phyloP scores from a whole-genome alignment of 2,888 invertebrate species.

The Isoperla grammatica region DNA sequence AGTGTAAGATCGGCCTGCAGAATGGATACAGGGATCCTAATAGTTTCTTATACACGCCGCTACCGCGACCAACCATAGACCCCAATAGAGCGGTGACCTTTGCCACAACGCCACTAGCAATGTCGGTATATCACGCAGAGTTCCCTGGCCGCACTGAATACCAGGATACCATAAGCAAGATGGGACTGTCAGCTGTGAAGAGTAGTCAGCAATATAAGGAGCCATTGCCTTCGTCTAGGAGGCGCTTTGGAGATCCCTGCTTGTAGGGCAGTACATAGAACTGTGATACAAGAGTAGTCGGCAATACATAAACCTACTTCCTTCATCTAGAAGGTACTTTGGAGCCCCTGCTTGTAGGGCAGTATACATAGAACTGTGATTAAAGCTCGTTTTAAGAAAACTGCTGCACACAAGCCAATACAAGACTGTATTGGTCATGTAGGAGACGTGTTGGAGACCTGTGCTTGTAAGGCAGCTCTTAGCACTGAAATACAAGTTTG shows the following conservation, averaged over 20 bases:
- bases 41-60: constrained; percentile 51
- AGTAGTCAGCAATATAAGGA: constrained; percentile 58
- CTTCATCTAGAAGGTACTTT: too few species aligned
- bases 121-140: constrained; percentile 51
- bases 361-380: too few species aligned
- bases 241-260: constrained; percentile 49
- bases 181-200: constrained; percentile 54
- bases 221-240: constrained; percentile 55
- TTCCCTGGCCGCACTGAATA: constrained; percentile 58
- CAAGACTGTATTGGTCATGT: too few species aligned
- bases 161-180: constrained; percentile 53
- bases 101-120: constrained; percentile 45
- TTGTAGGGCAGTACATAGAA: constrained; percentile 3
- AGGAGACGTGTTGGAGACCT: too few species aligned
- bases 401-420: too few species aligned
- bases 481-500: too few species aligned
- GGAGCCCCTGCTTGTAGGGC: too few species aligned
- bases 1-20: constrained; percentile 50
- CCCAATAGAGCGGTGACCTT: constrained; percentile 44
- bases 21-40: constrained; percentile 59
- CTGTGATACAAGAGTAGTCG: too few species aligned
- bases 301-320: too few species aligned
- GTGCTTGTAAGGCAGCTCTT: too few species aligned
- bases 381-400: too few species aligned
- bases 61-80: constrained; percentile 51